Conservation (phyloP, 2,888 invertebrate genomes). For the Hirtodrosophila alboralis region DNA sequence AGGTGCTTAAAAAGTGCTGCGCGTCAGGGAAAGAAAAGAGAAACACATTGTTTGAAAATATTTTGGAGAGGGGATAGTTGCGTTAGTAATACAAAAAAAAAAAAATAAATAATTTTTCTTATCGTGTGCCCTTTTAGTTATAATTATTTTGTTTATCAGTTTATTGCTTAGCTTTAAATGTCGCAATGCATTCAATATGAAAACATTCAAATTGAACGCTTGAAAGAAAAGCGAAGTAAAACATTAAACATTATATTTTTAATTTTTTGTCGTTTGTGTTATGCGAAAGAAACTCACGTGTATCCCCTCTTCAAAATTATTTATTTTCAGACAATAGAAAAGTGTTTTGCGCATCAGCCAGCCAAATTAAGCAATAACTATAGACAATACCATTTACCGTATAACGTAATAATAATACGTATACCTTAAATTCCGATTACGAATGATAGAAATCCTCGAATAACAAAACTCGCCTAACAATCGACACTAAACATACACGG, state of each 20-base stretch:
- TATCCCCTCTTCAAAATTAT: conserved; percentile 84
- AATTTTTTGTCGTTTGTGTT: conserved; percentile 73
- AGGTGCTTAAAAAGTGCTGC: conserved; percentile 10
- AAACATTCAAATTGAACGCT: conserved; percentile 12
- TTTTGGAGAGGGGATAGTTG: conserved; percentile 83
- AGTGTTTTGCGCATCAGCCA: conserved; percentile 75
- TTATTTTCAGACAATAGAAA: conserved; percentile 83
- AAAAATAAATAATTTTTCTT: conserved; percentile 26
- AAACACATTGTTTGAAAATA: conserved; percentile 60
- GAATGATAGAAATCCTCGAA: conserved; percentile 17
- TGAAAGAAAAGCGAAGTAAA: conserved; percentile 45
- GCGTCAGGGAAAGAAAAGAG: conserved; percentile 17
- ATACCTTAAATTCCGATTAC: conserved; percentile 22
- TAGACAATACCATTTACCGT: conserved; percentile 29
- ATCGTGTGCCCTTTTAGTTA: conserved; percentile 46
- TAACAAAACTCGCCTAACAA: conserved; percentile 11
- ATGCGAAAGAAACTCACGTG: conserved; percentile 81
- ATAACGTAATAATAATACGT: neutral
- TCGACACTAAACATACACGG: conserved; percentile 52
- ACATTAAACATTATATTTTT: conserved; percentile 63
- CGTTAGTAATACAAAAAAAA: conserved; percentile 48
- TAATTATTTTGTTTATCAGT: conserved; percentile 25
- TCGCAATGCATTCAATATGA: conserved; percentile 26
- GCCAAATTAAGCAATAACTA: conserved; percentile 43
- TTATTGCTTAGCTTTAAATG: conserved; percentile 66